These are phyloP conservation scores for Manacus vitellinus DNA, from an alignment of 2,113 vertebrate species.

Conservation along the genomic window DNA sequence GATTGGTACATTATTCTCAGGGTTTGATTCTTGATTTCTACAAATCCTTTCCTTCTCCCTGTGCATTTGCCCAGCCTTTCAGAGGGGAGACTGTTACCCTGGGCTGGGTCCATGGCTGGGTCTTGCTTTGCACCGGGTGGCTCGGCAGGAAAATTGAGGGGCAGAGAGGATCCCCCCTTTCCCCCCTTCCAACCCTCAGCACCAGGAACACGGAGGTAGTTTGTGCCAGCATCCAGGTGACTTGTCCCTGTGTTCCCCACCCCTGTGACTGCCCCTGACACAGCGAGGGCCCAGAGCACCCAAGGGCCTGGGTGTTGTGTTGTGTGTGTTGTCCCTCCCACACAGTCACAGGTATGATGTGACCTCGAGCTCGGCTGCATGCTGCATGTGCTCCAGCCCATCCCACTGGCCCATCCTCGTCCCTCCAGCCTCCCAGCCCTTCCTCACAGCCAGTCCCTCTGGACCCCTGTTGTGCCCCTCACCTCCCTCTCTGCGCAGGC, in stretches of 20 bases:
- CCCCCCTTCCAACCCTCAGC: not conserved
- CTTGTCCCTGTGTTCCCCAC: not conserved
- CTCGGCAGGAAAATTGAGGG: not conserved
- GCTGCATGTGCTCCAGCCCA: not conserved
- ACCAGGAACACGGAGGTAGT: fast-evolving
- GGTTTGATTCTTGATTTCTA: not conserved
- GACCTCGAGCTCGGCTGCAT: too few species aligned
- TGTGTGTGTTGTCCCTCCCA: fast-evolving
- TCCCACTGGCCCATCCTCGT: not conserved
- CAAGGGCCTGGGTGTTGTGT: fast-evolving
- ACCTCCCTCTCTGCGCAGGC: fast-evolving
- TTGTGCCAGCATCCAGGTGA: fast-evolving
- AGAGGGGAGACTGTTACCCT: fast-evolving
- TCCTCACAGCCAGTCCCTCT: fast-evolving
- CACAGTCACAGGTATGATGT: fast-evolving
- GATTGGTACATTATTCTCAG: not conserved
- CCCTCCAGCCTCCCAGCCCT: not conserved
- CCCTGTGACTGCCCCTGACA: not conserved
- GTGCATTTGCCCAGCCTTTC: not conserved
- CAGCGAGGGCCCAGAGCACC: not conserved
- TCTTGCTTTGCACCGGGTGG: fast-evolving
- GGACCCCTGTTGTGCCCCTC: fast-evolving
- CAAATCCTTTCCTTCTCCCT: not conserved
- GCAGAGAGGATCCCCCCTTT: not conserved
- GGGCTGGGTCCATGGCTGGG: fast-evolving